Conservation (phyloP, 2,797 vertebrate genomes). For the Semaprochilodus insignis region DNA sequence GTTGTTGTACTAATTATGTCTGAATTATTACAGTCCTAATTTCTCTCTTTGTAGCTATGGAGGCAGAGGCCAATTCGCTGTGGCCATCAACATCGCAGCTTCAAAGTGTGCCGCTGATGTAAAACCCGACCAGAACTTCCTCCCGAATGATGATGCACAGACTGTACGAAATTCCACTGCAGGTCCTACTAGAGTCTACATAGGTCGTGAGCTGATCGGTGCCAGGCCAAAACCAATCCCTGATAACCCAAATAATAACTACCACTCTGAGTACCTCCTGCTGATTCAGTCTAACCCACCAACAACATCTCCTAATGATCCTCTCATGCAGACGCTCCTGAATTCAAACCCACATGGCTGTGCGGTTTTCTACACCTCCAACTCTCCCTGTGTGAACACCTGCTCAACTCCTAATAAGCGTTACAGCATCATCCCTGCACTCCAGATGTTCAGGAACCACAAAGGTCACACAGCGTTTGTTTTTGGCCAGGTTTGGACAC, state of each 20-base stretch:
- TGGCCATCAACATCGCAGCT: not conserved
- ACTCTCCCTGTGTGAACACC: not conserved
- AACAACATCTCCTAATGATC: not conserved
- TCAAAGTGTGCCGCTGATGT: not conserved
- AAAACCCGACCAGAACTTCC: not conserved
- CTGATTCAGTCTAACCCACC: not conserved
- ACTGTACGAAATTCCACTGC: not conserved
- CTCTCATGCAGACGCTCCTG: not conserved
- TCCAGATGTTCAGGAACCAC: not conserved
- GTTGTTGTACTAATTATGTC: not conserved
- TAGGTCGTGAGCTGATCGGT: not conserved
- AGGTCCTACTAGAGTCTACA: not conserved
- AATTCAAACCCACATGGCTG: not conserved
- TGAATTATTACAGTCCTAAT: not conserved
- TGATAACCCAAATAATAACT: fast-evolving
- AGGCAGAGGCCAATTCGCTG: not conserved
- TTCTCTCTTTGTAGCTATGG: not conserved
- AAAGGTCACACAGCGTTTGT: not conserved
- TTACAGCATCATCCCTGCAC: conserved; percentile 1
- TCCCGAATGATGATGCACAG: not conserved
- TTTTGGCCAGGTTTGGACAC: not conserved
- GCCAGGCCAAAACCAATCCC: conserved; percentile 8
- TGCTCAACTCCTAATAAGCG: not conserved
- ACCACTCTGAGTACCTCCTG: conserved; percentile 8
- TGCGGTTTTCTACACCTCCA: not conserved